These are phyloP conservation scores for Tenthredo amoena DNA, from an alignment of 2,888 invertebrate genomes.

Conservation along the genomic window DNA sequence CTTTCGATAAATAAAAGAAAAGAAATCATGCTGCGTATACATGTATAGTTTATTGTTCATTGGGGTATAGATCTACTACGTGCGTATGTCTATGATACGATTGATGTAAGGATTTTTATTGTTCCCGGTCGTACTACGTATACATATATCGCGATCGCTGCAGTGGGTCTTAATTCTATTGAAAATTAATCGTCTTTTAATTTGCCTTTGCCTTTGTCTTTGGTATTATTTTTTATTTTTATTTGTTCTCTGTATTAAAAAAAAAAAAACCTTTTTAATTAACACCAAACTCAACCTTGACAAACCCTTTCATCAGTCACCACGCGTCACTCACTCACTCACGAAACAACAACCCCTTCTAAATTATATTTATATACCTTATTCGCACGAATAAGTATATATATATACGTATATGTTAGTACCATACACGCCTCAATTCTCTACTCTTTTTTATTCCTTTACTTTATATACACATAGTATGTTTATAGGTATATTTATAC, in stretches of 20 bases:
- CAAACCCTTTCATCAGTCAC: slow-evolving; percentile 7
- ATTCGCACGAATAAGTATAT: background rate
- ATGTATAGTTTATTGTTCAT: background rate
- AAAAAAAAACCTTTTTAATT: background rate
- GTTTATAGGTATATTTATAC: too few relatives aligned
- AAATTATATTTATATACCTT: background rate
- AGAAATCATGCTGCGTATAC: background rate
- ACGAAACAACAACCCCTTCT: background rate
- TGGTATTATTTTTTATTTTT: background rate
- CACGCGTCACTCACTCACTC: slow-evolving; percentile 5
- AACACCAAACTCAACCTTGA: background rate
- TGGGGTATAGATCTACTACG: background rate
- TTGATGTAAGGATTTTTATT: background rate
- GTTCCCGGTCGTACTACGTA: background rate
- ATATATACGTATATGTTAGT: background rate
- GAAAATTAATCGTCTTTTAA: background rate
- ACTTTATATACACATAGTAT: background rate
- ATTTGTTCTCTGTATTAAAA: background rate
- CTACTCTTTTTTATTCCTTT: background rate
- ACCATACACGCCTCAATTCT: background rate
- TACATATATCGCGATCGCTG: background rate
- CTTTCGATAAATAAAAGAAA: background rate
- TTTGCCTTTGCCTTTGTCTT: background rate
- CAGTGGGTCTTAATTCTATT: slow-evolving; percentile 2
- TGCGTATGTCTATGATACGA: background rate